Conservation (phyloP, 1,140 invertebrate genomes). For the Drosophila pallidifrons region DNA sequence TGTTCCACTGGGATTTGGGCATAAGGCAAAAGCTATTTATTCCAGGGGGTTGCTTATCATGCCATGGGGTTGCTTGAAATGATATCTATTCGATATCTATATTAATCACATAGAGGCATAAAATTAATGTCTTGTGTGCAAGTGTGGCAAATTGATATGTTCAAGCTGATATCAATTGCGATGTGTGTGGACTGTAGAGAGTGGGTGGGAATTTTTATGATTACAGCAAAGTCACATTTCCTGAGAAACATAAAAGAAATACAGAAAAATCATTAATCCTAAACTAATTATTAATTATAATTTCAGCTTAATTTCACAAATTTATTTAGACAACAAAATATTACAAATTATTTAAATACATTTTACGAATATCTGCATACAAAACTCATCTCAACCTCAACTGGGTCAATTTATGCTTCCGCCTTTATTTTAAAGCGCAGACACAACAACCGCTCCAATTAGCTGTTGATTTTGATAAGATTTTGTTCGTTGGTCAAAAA, state of each 20-base stretch:
- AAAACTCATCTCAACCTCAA: conserved; percentile 3
- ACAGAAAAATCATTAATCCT: too few species aligned
- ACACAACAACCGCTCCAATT: conserved; percentile 31
- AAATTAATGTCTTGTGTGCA: conserved; percentile 72
- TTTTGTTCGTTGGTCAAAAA: conserved; percentile 1
- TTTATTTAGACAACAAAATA: not conserved
- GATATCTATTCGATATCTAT: conserved; percentile 4
- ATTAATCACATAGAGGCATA: conserved; percentile 78
- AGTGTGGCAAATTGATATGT: conserved; percentile 79
- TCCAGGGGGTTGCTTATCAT: not conserved
- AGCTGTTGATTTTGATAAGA: conserved; percentile 24
- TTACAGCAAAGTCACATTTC: too few species aligned
- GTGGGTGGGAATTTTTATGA: conserved; percentile 65
- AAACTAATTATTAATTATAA: too few species aligned
- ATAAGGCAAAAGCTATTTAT: conserved; percentile 16
- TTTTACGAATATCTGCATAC: not conserved
- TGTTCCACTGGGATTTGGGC: conserved; percentile 52
- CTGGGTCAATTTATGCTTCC: conserved; percentile 18
- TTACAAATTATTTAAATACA: not conserved
- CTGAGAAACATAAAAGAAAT: too few species aligned
- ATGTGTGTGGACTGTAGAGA: conserved; percentile 18
- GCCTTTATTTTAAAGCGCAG: not conserved
- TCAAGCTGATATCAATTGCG: conserved; percentile 67
- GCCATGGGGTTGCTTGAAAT: conserved; percentile 27
- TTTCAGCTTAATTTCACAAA: not conserved